Evolutionary conservation across 1,140 invertebrate species (phyloP).

Genomic region (Nephila pilipes): DNA sequence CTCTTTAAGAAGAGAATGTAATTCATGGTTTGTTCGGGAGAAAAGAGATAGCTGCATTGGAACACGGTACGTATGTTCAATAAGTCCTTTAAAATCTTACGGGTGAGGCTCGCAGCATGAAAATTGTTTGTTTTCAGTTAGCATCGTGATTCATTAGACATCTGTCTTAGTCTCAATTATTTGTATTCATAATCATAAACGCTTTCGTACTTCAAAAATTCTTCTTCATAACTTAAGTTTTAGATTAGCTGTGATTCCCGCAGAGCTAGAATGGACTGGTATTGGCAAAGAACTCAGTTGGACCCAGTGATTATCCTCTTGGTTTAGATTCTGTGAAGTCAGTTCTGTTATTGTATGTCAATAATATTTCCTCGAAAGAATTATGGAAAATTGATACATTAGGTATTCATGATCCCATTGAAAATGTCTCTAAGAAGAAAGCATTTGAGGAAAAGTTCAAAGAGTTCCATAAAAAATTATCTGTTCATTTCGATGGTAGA

Average conservation of each 20-base stretch:
- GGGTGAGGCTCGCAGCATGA: too few species aligned
- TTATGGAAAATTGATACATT: constrained; percentile 18
- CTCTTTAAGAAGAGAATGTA: not conserved
- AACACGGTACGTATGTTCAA: not conserved
- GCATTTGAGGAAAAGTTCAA: not conserved
- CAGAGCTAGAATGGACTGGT: constrained; percentile 1
- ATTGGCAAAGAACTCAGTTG: not conserved
- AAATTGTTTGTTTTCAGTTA: too few species aligned
- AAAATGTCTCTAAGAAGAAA: not conserved
- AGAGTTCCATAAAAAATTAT: constrained; percentile 27
- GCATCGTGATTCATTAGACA: too few species aligned
- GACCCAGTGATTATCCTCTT: not conserved
- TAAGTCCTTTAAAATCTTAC: not conserved
- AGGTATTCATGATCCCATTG: constrained; percentile 4
- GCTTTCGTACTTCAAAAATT: too few species aligned
- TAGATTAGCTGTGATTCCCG: not conserved
- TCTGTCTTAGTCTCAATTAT: too few species aligned
- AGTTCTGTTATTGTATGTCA: not conserved
- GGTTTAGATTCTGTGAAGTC: not conserved
- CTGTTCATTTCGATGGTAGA: not conserved
- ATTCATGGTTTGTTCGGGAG: not conserved
- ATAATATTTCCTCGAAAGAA: not conserved
- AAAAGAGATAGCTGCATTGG: not conserved
- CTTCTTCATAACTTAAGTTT: too few species aligned
- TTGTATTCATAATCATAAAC: too few species aligned